Conservation (phyloP, 2,797 vertebrate species). For the Aphelocoma californica region DNA sequence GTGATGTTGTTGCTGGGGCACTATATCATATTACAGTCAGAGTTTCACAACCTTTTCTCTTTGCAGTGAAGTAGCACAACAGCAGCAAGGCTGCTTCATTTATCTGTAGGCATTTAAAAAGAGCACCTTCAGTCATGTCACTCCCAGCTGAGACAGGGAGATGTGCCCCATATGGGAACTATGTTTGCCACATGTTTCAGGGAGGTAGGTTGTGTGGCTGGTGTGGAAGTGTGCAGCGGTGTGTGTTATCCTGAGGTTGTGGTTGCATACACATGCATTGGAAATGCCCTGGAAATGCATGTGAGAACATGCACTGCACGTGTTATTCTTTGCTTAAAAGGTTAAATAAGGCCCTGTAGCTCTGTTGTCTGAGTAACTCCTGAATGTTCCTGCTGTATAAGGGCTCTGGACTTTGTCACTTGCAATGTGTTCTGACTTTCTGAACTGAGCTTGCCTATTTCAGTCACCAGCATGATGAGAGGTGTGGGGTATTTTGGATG, state of each 20-base stretch:
- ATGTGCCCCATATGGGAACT: conserved; percentile 75
- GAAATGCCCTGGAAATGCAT: background rate
- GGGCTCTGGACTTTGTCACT: background rate
- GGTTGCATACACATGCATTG: background rate
- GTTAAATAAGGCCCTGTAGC: background rate
- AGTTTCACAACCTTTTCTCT: background rate
- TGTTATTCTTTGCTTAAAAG: background rate
- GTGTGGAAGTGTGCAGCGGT: background rate
- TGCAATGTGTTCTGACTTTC: background rate
- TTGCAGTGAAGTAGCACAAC: background rate
- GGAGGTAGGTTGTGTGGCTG: conserved; percentile 77
- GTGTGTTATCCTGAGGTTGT: background rate
- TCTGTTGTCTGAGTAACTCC: background rate
- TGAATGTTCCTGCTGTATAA: background rate
- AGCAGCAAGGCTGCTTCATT: conserved; percentile 13
- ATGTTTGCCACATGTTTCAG: conserved; percentile 81
- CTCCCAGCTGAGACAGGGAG: conserved; percentile 61
- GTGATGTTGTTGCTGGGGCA: conserved; percentile 39
- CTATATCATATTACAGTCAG: background rate
- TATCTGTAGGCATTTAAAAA: conserved; percentile 19
- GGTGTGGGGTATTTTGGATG: background rate
- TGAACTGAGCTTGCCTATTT: background rate
- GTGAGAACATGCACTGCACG: background rate
- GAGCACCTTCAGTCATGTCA: conserved; percentile 41
- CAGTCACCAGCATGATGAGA: background rate